Conservation (phyloP, 2,797 vertebrate genomes). For the Silurus lanzhouensis region DNA sequence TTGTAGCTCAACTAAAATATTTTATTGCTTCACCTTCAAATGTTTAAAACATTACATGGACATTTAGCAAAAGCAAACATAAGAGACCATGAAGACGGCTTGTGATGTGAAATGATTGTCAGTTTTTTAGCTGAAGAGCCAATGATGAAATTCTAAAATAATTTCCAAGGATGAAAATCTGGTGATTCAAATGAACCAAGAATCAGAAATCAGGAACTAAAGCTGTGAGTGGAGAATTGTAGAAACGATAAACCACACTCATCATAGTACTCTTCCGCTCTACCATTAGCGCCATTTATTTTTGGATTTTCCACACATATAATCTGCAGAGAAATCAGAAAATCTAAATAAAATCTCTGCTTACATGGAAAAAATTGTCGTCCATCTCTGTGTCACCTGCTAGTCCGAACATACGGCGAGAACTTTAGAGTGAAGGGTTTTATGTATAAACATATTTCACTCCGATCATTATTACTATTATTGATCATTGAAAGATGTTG, state of each 20-base stretch:
- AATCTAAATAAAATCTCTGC: not conserved
- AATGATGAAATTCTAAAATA: not conserved
- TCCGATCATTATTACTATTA: not conserved
- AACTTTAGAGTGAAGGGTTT: not conserved
- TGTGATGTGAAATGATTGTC: not conserved
- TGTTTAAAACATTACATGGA: not conserved
- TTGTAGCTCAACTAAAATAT: not conserved
- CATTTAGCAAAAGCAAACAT: not conserved
- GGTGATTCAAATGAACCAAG: not conserved
- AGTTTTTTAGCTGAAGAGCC: not conserved
- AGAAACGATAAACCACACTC: not conserved
- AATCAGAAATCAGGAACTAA: not conserved
- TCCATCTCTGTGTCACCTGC: not conserved
- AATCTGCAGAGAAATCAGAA: not conserved
- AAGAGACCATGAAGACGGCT: too few species aligned
- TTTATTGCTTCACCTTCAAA: not conserved
- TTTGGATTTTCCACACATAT: not conserved
- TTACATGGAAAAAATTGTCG: not conserved
- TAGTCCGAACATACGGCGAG: not conserved
- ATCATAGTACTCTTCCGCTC: not conserved
- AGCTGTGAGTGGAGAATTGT: not conserved
- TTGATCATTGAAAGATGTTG: not conserved
- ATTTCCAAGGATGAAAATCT: not conserved
- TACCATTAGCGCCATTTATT: not conserved
- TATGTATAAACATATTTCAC: not conserved